Base-by-base conservation (phyloP, 2,797 vertebrate genomes). In the Microtus agrestis region DNA sequence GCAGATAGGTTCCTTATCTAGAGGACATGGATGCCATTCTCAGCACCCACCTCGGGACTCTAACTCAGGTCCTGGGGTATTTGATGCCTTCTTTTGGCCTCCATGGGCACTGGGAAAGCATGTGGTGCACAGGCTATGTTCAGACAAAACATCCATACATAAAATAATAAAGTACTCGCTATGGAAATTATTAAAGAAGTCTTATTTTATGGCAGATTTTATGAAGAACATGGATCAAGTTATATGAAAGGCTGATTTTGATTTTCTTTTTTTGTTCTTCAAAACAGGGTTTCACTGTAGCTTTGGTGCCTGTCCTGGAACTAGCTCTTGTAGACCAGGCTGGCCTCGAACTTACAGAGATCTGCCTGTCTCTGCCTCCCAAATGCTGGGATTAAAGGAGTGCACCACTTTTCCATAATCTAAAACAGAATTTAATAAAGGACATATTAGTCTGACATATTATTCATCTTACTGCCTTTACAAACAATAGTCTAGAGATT, bases 361-460 rank as follows among this genome's bases (percentile, higher is more conserved):
- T 56, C 54, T 1, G 5, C 6, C 54, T 19, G 5, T 19, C 17
- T 56, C 54, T 56, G 54, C 54, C 54, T 56, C 54, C 54, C 17
- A 0, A 56, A 19, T 56, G 17, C 54, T 56, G 54, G 5, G 54
- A 56, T 56, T 56, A 19, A 56, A 56, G 5, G 17, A 5, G 0
- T 56, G 54, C 54, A 19, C 54, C 46, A 48, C 46, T 56, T 56
- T 56, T 54, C 69, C 67, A 81, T 92, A 61, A 81, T 85, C 61
- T 88, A 74, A 91, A 93, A 82, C 69, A 92, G 69, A 91, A 88
- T 78, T 92, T 71, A 95, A 67, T 91, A 37, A 90, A 92, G 34
- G 37, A 21, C 34, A 88, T 87, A 78, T 61, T 91, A 29, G 12
- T 69, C 81, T 78, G 90, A 91, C 77, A 79, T 48, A 34, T 59